These are phyloP conservation scores for Spodoptera frugiperda DNA, from an alignment of 1,140 invertebrate genomes.

Conservation along the genomic window DNA sequence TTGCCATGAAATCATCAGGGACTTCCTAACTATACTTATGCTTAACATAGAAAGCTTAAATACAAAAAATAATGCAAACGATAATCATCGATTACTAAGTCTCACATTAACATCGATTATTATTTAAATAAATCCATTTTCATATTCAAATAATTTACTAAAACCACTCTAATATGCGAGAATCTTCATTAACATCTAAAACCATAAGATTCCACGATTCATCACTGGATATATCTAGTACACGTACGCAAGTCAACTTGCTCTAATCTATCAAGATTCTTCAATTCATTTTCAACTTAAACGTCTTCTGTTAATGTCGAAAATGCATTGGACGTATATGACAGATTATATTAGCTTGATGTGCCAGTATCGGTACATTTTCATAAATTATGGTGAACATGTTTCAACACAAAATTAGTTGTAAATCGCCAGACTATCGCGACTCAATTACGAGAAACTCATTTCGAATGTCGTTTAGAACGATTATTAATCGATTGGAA, in stretches of 20 bases:
- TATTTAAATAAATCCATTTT: slow-evolving; percentile 25
- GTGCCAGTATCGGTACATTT: slow-evolving; percentile 48
- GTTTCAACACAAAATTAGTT: slow-evolving; percentile 58
- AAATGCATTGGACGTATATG: slow-evolving; percentile 25
- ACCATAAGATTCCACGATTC: slow-evolving; percentile 38
- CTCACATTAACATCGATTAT: background rate
- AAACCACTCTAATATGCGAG: slow-evolving; percentile 37
- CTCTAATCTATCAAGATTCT: too few relatives aligned
- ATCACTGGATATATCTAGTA: slow-evolving; percentile 1
- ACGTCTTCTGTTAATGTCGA: too few relatives aligned
- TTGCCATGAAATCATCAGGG: too few relatives aligned
- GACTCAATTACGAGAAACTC: slow-evolving; percentile 64
- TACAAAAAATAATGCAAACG: too few relatives aligned
- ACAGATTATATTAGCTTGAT: too few relatives aligned
- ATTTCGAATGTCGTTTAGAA: slow-evolving; percentile 56
- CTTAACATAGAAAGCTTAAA: too few relatives aligned
- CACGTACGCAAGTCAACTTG: too few relatives aligned
- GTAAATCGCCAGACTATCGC: slow-evolving; percentile 51
- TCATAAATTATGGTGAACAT: slow-evolving; percentile 59
- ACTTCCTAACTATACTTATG: too few relatives aligned
- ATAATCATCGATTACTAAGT: background rate
- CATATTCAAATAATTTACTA: slow-evolving; percentile 2
- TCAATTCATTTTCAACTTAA: too few relatives aligned
- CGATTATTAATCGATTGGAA: slow-evolving; percentile 45
- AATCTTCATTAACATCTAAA: slow-evolving; percentile 30